Evolutionary conservation across 2,113 vertebrate species (phyloP).

Genomic region (Phylloscopus trochiloides): DNA sequence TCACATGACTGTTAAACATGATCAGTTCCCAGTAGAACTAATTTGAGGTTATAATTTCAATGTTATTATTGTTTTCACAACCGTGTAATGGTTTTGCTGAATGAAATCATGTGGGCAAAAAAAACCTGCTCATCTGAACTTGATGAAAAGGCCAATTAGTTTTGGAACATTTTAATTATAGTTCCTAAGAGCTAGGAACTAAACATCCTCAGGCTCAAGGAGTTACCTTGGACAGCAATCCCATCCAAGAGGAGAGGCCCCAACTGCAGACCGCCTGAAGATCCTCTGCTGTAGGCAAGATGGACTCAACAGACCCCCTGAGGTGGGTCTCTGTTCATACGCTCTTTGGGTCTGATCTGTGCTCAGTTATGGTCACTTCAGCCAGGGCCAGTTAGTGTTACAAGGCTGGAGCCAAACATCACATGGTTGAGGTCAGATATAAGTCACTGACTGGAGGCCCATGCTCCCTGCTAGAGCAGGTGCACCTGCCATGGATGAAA

Average conservation of each 20-base stretch:
- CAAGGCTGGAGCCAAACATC: background rate
- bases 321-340: accelerated
- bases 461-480: background rate
- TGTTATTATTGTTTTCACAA: background rate
- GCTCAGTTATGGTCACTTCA: background rate
- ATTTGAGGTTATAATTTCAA: background rate
- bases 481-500: background rate
- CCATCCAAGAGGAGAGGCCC: background rate
- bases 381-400: accelerated
- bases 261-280: accelerated
- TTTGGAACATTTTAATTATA: background rate
- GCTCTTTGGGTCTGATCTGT: background rate
- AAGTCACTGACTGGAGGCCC: background rate
- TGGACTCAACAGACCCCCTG: background rate
- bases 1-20: background rate
- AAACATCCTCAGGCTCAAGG: background rate
- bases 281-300: background rate
- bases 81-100: background rate
- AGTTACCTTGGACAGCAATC: background rate
- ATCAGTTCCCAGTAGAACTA: background rate
- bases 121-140: background rate
- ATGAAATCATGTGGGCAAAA: background rate
- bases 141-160: background rate
- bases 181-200: background rate
- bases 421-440: background rate